A percentile compares a stretch with the other conserved stretches of the same genome.
These are phyloP conservation scores for Cremastinae sp. DNA, from an alignment of 2,888 invertebrate species.

Conservation along the genomic window DNA sequence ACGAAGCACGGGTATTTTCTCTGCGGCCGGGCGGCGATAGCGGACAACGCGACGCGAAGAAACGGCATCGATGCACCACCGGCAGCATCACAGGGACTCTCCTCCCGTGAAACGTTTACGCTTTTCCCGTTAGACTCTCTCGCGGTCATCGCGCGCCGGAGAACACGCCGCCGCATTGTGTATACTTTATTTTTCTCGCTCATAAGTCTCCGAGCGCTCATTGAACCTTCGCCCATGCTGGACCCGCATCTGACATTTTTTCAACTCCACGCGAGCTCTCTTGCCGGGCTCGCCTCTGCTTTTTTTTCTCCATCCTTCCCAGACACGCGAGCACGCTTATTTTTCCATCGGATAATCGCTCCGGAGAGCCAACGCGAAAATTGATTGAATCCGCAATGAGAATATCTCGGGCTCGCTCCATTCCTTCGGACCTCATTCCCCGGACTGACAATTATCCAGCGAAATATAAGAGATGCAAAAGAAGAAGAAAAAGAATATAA, in stretches of 20 bases:
- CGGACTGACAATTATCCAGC: background rate
- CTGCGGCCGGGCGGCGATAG: conserved; percentile 39
- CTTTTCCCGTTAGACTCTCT: conserved; percentile 56
- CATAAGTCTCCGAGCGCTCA: conserved; percentile 34
- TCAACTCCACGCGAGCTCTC: background rate
- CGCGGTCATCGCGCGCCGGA: conserved; percentile 45
- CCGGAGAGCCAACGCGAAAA: background rate
- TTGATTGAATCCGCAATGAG: conserved; percentile 1
- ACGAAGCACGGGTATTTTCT: conserved; percentile 62
- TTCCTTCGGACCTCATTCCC: background rate
- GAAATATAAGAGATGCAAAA: too few species aligned
- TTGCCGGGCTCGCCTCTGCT: background rate
- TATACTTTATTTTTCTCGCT: conserved; percentile 42
- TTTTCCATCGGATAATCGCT: background rate
- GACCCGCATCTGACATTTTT: conserved; percentile 13
- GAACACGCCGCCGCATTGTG: conserved; percentile 50
- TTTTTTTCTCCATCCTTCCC: background rate
- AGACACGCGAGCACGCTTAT: background rate
- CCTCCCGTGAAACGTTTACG: conserved; percentile 53
- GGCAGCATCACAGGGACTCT: conserved; percentile 34
- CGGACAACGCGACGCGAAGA: conserved; percentile 17
- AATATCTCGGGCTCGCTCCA: background rate
- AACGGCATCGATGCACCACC: conserved; percentile 32
- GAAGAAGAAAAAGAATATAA: background rate
- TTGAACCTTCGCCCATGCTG: conserved; percentile 34